Evolutionary conservation across 2,888 invertebrate genomes (phyloP).

Genomic region (Meiosimyza platycephala): DNA sequence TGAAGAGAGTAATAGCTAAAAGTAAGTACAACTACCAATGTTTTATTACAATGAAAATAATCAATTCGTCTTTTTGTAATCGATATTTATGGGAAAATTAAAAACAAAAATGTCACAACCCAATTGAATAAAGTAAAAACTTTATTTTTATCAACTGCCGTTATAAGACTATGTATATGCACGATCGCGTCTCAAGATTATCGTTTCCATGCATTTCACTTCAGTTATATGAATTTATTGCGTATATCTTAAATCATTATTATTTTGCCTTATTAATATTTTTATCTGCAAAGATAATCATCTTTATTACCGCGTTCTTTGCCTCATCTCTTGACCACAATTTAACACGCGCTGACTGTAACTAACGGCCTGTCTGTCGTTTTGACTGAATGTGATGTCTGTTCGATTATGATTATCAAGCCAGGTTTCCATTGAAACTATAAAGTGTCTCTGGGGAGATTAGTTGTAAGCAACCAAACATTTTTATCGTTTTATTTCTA

Average conservation of each 20-base stretch:
- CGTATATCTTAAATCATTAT: conserved; percentile 17
- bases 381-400: no score
- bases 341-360: conserved; percentile 9
- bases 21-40: no score
- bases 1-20: no score
- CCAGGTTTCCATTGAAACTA: neutral
- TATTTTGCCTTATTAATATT: conserved; percentile 28
- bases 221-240: no score
- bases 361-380: neutral
- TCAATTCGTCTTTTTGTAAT: neutral
- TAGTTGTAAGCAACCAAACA: neutral
- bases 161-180: no score
- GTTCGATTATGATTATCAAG: conserved; percentile 13
- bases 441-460: conserved; percentile 29
- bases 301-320: neutral
- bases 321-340: conserved; percentile 18
- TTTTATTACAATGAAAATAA: no score
- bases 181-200: no score
- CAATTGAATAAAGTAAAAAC: no score
- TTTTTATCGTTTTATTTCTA: conserved; percentile 4
- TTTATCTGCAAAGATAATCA: conserved; percentile 24
- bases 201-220: no score
- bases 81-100: conserved; percentile 3
- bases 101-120: neutral
- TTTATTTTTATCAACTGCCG: no score